These are phyloP conservation scores for Enteromius radiatus DNA, from an alignment of 2,797 vertebrate species.

Conservation along the genomic window DNA sequence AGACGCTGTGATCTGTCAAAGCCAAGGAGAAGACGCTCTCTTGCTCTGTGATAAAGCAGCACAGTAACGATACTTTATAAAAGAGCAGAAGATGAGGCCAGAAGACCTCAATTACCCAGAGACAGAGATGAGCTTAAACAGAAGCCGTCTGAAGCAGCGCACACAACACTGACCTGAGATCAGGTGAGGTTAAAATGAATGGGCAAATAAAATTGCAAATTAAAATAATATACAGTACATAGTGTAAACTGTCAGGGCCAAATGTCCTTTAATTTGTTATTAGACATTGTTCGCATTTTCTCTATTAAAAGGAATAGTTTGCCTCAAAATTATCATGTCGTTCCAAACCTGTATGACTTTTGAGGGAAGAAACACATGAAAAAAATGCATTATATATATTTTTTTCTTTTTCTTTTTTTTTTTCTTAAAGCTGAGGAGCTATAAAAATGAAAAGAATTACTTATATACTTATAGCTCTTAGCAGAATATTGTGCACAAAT, in stretches of 20 bases:
- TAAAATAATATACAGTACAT: background rate
- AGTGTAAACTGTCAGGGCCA: too few relatives aligned
- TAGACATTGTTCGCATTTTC: background rate
- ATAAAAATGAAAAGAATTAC: too few relatives aligned
- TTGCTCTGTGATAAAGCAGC: constrained; percentile 1
- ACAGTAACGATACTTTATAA: constrained; percentile 39
- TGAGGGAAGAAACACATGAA: background rate
- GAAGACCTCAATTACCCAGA: constrained; percentile 43
- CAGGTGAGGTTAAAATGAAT: background rate
- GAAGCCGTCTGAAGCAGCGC: background rate
- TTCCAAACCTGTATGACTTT: background rate
- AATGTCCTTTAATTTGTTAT: background rate
- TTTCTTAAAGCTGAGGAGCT: too few relatives aligned
- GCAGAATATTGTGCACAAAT: background rate
- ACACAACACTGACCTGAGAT: constrained; percentile 32
- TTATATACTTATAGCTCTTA: background rate
- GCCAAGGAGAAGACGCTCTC: constrained; percentile 3
- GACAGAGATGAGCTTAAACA: constrained; percentile 41
- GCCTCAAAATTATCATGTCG: background rate
- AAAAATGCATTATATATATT: too few relatives aligned
- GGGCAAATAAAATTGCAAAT: background rate
- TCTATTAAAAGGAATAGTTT: background rate
- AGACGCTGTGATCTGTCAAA: background rate
- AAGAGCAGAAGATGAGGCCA: constrained; percentile 35
- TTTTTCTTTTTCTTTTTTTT: too few relatives aligned